Percentiles rank a stretch among this genome's conserved stretches.
phyloP scores from a whole-genome alignment of 64 coral and sea anemone species.

The Stichodactyla mertensii region DNA sequence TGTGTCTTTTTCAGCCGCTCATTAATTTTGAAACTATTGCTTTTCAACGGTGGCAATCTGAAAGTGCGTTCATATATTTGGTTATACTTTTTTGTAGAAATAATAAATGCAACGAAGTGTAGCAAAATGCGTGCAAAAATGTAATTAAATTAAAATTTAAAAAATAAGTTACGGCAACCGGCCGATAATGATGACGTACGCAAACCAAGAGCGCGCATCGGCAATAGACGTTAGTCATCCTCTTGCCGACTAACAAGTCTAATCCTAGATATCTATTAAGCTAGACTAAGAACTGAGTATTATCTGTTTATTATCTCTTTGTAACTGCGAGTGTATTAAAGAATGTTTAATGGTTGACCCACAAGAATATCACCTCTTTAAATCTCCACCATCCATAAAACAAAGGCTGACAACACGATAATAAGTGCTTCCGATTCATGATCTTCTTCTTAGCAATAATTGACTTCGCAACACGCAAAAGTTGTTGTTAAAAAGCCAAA shows the following conservation, averaged over 20 bases:
- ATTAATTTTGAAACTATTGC: too few relatives aligned
- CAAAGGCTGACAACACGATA: neutral
- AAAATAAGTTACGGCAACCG: too few relatives aligned
- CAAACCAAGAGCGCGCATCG: too few relatives aligned
- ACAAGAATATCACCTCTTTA: conserved; percentile 7
- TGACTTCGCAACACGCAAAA: neutral
- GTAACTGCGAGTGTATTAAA: conserved; percentile 14
- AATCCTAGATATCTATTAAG: neutral
- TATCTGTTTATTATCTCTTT: conserved; percentile 2
- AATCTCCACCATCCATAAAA: neutral
- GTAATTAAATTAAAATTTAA: too few relatives aligned
- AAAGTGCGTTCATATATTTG: too few relatives aligned
- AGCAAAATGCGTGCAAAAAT: too few relatives aligned
- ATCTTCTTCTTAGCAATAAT: neutral
- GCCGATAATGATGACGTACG: too few relatives aligned
- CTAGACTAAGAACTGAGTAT: neutral
- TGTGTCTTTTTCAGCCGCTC: too few relatives aligned
- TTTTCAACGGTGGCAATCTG: too few relatives aligned
- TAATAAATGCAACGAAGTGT: too few relatives aligned
- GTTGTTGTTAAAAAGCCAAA: neutral
- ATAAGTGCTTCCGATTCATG: neutral
- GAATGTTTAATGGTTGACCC: neutral
- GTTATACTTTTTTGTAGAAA: too few relatives aligned
- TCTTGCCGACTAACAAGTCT: neutral
- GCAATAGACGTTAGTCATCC: too few relatives aligned